These are phyloP conservation scores for Sorex fumeus DNA, from an alignment of 2,113 vertebrate genomes.

Conservation along the genomic window DNA sequence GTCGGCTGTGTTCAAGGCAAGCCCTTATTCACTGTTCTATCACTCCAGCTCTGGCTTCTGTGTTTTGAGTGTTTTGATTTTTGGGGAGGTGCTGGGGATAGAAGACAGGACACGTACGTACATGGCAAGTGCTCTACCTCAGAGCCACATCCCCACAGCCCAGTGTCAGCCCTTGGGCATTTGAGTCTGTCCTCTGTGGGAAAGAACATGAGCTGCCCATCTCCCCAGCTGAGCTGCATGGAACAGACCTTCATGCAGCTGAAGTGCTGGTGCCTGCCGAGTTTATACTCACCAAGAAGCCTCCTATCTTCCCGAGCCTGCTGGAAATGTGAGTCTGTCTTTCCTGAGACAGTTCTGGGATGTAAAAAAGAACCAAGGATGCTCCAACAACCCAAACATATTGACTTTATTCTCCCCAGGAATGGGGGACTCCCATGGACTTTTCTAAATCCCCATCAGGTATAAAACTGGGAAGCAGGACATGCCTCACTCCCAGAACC, in stretches of 20 bases:
- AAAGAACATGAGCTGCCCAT: neutral
- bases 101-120: too few species aligned
- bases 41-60: too few species aligned
- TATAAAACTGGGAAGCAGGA: neutral
- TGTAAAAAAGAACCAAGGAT: neutral
- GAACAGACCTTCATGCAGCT: neutral
- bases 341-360: conserved; percentile 15
- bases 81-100: too few species aligned
- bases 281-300: neutral
- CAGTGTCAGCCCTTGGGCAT: too few species aligned
- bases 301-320: neutral
- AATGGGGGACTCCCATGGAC: neutral
- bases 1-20: too few species aligned
- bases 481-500: neutral
- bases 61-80: too few species aligned
- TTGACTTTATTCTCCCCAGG: neutral
- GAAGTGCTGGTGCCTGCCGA: neutral
- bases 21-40: too few species aligned
- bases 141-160: too few species aligned
- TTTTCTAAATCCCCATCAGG: neutral
- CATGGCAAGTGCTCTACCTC: too few species aligned
- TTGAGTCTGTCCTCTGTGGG: neutral
- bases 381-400: neutral
- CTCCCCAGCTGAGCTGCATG: neutral
- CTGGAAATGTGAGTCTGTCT: neutral